These are phyloP conservation scores for Oceanodroma tethys DNA, from an alignment of 2,113 vertebrate genomes.

Conservation along the genomic window DNA sequence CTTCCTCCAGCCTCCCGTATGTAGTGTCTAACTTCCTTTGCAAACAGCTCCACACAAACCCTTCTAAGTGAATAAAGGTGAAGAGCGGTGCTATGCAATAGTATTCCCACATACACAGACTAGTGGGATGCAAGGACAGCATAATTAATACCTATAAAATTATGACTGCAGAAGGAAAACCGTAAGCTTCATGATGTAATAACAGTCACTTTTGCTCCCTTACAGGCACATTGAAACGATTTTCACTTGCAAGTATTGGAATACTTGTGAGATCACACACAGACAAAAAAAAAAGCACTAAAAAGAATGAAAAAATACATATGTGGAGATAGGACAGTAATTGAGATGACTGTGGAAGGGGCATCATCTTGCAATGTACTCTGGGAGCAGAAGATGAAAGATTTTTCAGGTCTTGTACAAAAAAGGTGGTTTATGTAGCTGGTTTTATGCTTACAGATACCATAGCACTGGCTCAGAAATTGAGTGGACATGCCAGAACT, in stretches of 20 bases:
- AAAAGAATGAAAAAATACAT: background rate
- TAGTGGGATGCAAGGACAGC: background rate
- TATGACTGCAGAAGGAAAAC: background rate
- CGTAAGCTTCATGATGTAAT: background rate
- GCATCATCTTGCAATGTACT: background rate
- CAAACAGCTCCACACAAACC: background rate
- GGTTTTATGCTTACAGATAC: background rate
- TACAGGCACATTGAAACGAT: background rate
- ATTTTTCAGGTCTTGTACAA: background rate
- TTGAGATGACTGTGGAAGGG: background rate
- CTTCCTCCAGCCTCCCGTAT: accelerated
- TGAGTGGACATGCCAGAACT: background rate
- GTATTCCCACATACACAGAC: background rate
- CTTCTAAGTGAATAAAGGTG: background rate
- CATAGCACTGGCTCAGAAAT: background rate
- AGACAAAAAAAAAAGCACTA: background rate
- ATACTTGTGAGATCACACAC: background rate
- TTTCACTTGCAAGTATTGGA: background rate
- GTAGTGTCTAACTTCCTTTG: no score
- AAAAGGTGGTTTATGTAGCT: background rate
- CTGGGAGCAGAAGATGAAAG: background rate
- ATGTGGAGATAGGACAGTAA: background rate
- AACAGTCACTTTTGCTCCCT: background rate
- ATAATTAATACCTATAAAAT: background rate
- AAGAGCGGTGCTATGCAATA: background rate